Evolutionary conservation across 2,113 vertebrate species (phyloP).

Genomic region (Channa argus): DNA sequence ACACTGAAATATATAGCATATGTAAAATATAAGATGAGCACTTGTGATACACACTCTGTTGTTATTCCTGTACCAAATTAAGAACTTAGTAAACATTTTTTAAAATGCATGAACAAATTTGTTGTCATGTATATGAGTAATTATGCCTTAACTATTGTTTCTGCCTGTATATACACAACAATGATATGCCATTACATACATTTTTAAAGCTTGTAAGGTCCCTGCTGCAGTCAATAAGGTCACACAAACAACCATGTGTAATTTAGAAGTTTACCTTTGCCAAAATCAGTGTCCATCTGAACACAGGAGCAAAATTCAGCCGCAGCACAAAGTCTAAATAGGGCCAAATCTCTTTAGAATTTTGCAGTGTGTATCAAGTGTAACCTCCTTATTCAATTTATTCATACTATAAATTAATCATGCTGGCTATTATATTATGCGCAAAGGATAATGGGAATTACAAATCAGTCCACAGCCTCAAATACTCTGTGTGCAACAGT

Average conservation of each 20-base stretch:
- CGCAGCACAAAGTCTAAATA: conserved; percentile 22
- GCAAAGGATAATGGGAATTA: conserved; percentile 73
- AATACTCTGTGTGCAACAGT: conserved; percentile 30
- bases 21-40: not conserved
- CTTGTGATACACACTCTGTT: not conserved
- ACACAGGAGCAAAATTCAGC: conserved; percentile 19
- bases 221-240: not conserved
- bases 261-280: conserved; percentile 29
- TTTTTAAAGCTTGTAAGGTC: conserved; percentile 1
- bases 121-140: too few relatives aligned
- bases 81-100: not conserved
- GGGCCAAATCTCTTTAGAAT: conserved; percentile 52
- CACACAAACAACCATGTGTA: not conserved
- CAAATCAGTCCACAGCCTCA: conserved; percentile 64
- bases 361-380: conserved; percentile 43
- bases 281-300: conserved; percentile 21
- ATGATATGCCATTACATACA: not conserved
- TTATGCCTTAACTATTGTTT: too few relatives aligned
- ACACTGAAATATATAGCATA: too few relatives aligned
- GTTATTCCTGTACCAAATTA: not conserved
- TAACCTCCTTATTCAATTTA: conserved; percentile 66
- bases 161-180: too few relatives aligned
- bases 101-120: not conserved
- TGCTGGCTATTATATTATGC: conserved; percentile 68
- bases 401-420: conserved; percentile 74